Conservation (phyloP, 1,140 invertebrate species). For the Micrasema longulum region DNA sequence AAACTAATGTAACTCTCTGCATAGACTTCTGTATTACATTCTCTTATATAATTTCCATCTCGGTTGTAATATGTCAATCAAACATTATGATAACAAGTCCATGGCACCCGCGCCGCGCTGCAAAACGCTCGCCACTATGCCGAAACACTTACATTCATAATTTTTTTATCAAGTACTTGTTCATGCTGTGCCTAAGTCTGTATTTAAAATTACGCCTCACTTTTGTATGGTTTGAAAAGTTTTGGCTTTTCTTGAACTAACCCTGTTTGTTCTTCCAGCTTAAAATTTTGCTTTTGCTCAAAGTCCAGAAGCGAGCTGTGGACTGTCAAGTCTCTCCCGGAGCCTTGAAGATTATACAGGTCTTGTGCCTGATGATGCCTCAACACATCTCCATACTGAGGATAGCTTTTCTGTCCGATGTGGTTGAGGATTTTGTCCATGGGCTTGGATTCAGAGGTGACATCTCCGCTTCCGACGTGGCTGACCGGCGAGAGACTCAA, state of each 20-base stretch:
- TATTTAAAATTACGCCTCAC: slow-evolving; percentile 64
- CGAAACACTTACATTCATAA: too few species aligned
- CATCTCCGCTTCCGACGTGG: slow-evolving; percentile 31
- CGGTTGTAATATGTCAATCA: too few species aligned
- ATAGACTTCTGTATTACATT: too few species aligned
- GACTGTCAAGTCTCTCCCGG: slow-evolving; percentile 49
- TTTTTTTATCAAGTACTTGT: too few species aligned
- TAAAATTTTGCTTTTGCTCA: slow-evolving; percentile 53
- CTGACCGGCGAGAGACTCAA: slow-evolving; percentile 46
- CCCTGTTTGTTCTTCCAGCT: slow-evolving; percentile 59
- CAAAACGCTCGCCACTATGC: too few species aligned
- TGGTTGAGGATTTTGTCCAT: slow-evolving; percentile 36
- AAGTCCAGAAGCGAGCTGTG: slow-evolving; percentile 56
- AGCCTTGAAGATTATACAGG: slow-evolving; percentile 19
- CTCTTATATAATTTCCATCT: too few species aligned
- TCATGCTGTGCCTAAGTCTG: too few species aligned
- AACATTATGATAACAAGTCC: too few species aligned
- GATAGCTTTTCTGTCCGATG: slow-evolving; percentile 25
- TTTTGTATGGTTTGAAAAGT: slow-evolving; percentile 78
- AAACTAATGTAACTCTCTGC: too few species aligned
- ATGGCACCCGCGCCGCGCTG: too few species aligned
- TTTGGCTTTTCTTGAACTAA: slow-evolving; percentile 69
- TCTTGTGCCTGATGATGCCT: slow-evolving; percentile 41
- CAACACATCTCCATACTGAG: slow-evolving; percentile 47
- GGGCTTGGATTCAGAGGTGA: slow-evolving; percentile 20